These are phyloP conservation scores for Clarias batrachus DNA, from an alignment of 2,113 vertebrate species.

Conservation along the genomic window DNA sequence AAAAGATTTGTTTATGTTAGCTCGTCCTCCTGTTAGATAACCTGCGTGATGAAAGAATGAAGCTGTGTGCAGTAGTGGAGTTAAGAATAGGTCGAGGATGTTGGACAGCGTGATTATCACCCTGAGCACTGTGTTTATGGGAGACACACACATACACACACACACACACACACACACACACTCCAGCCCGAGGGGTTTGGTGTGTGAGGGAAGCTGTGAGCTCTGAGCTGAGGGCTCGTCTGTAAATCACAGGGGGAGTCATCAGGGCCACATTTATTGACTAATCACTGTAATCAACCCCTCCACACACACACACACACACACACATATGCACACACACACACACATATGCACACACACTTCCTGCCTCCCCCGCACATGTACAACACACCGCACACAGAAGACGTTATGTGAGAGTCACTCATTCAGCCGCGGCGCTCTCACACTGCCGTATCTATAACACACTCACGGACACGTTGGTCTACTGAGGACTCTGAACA, in stretches of 20 bases:
- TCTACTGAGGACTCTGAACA: too few species aligned
- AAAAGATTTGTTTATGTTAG: neutral
- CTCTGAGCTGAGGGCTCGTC: constrained; percentile 41
- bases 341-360: constrained; percentile 19
- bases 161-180: neutral
- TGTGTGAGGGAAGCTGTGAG: constrained; percentile 38
- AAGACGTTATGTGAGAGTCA: constrained; percentile 7
- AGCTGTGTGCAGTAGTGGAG: constrained; percentile 11
- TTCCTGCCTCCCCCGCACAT: constrained; percentile 51
- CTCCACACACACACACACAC: constrained; percentile 11
- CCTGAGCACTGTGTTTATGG: constrained; percentile 44
- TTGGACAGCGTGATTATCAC: constrained; percentile 46
- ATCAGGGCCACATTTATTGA: constrained; percentile 50
- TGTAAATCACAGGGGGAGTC: constrained; percentile 47
- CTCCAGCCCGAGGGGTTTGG: neutral
- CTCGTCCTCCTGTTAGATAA: neutral
- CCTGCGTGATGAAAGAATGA: neutral
- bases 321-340: constrained; percentile 21
- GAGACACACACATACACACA: constrained; percentile 3
- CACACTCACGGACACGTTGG: neutral
- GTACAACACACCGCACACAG: constrained; percentile 32
- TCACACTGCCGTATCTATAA: neutral
- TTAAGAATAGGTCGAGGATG: constrained; percentile 43
- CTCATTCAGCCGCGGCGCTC: neutral
- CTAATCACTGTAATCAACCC: constrained; percentile 62